A percentile compares a stretch with the other conserved stretches of the same genome.
phyloP scores from a whole-genome alignment of 2,113 vertebrate genomes.

The Nasalis larvatus region DNA sequence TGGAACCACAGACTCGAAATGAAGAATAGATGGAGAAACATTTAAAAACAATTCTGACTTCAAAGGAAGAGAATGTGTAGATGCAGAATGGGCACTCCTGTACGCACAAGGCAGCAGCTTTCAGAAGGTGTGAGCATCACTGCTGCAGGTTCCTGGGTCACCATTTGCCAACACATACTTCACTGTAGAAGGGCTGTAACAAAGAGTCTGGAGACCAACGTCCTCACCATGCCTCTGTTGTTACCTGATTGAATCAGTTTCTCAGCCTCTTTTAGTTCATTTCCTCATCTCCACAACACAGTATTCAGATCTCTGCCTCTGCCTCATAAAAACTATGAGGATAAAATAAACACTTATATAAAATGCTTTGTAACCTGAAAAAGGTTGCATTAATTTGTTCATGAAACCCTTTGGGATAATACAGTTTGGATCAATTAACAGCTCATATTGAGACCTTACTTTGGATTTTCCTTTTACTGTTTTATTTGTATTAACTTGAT shows the following conservation, averaged over 20 bases:
- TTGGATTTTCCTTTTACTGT: not conserved
- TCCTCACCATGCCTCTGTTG: rapidly evolving
- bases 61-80: not conserved
- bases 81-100: rapidly evolving
- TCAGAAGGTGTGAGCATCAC: not conserved
- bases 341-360: not conserved
- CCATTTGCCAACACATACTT: not conserved
- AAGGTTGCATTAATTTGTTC: not conserved
- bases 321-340: not conserved
- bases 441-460: not conserved
- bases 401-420: not conserved
- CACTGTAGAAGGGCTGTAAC: rapidly evolving
- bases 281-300: not conserved
- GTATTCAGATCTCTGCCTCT: not conserved
- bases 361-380: not conserved
- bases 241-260: not conserved
- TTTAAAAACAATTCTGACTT: not conserved
- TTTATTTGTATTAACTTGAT: not conserved
- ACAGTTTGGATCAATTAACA: not conserved
- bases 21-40: not conserved
- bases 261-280: not conserved
- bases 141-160: not conserved
- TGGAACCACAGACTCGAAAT: not conserved
- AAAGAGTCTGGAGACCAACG: not conserved
- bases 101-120: not conserved